A percentile compares a stretch with the other conserved stretches of the same genome.
Evolutionary conservation across 2,888 invertebrate species (phyloP).

Genomic region (Ophion obscuratus): DNA sequence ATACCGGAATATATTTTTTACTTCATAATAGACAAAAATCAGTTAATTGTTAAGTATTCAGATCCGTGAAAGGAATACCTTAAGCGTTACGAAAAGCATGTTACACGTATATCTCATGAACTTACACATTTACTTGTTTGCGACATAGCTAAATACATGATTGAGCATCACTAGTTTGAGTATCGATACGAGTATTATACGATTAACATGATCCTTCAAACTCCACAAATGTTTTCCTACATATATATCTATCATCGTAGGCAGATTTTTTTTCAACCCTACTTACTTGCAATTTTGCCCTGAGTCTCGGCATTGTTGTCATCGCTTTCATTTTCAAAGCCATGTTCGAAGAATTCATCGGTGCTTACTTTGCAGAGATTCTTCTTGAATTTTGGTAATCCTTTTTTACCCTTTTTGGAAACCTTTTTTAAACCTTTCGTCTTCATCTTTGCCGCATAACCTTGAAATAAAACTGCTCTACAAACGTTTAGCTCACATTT

Average conservation of each 20-base stretch:
- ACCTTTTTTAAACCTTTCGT: slow-evolving; percentile 54
- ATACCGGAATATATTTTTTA: too few species aligned
- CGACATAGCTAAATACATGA: too few species aligned
- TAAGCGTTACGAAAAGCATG: too few species aligned
- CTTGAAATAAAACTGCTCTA: neutral
- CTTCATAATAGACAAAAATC: too few species aligned
- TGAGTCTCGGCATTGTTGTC: slow-evolving; percentile 57
- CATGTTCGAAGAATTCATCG: slow-evolving; percentile 76
- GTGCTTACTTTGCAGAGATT: slow-evolving; percentile 71
- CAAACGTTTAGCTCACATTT: neutral
- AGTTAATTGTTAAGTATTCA: too few species aligned
- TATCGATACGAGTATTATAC: neutral
- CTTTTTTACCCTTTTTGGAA: slow-evolving; percentile 65
- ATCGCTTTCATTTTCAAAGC: slow-evolving; percentile 71
- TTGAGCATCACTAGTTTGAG: neutral
- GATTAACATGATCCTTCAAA: too few species aligned
- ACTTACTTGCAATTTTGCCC: slow-evolving; percentile 26
- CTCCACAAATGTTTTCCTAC: too few species aligned
- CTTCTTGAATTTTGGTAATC: slow-evolving; percentile 68
- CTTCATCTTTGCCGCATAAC: slow-evolving; percentile 63
- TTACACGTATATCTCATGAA: too few species aligned
- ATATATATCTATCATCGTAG: neutral
- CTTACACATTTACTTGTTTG: too few species aligned
- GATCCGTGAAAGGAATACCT: too few species aligned
- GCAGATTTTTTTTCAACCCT: neutral